Evolutionary conservation across 1,140 invertebrate genomes (phyloP).

Genomic region (Zophobas morio): DNA sequence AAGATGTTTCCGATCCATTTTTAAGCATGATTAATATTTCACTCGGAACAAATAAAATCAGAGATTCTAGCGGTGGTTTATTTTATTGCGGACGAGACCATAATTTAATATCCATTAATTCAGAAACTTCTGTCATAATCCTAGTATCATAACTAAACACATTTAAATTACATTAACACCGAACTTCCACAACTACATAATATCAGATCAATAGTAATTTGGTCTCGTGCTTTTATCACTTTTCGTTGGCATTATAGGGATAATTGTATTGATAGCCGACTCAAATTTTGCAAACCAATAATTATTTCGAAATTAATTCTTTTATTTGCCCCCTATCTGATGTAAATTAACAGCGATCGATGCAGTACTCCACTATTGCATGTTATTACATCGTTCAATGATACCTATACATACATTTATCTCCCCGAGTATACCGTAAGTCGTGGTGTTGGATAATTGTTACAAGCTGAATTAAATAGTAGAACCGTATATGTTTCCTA

Average conservation of each 20-base stretch:
- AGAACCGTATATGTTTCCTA: too few species aligned
- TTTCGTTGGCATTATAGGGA: not conserved
- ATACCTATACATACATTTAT: too few species aligned
- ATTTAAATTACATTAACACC: constrained; percentile 45
- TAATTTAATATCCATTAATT: constrained; percentile 42
- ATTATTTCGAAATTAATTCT: too few species aligned
- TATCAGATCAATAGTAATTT: constrained; percentile 40
- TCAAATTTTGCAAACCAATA: too few species aligned
- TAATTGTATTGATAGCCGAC: too few species aligned
- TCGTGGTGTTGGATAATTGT: too few species aligned
- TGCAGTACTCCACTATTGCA: too few species aligned
- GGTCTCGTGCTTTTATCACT: constrained; percentile 17
- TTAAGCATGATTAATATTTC: constrained; percentile 22
- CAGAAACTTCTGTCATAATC: constrained; percentile 32
- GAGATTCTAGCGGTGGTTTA: constrained; percentile 12
- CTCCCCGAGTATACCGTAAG: too few species aligned
- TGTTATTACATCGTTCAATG: too few species aligned
- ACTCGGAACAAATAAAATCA: constrained; percentile 30
- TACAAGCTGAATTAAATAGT: too few species aligned
- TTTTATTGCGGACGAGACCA: constrained; percentile 29
- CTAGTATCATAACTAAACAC: constrained; percentile 39
- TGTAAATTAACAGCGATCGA: too few species aligned
- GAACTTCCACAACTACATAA: constrained; percentile 38
- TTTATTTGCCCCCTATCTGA: too few species aligned
- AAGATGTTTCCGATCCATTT: constrained; percentile 19